A percentile compares a stretch with the other conserved stretches of the same genome.
These are phyloP conservation scores for Philereme transversata DNA, from an alignment of 2,888 invertebrate species.

Conservation along the genomic window DNA sequence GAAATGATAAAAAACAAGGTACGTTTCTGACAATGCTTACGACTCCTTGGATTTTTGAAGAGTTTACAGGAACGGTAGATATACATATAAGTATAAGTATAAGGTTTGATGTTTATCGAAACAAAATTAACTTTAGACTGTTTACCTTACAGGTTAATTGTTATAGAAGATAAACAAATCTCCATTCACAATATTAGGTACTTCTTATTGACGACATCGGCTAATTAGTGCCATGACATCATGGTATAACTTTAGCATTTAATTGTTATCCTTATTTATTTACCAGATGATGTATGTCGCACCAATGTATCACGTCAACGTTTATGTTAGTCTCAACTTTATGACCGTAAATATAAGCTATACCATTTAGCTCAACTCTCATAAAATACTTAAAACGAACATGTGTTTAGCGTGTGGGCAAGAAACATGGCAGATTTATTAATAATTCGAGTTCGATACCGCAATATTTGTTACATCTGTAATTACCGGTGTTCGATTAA, in stretches of 20 bases:
- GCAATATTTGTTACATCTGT: slow-evolving; percentile 29
- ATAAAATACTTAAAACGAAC: slow-evolving; percentile 16
- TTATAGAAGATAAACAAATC: slow-evolving; percentile 3
- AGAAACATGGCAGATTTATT: slow-evolving; percentile 14
- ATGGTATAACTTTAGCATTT: slow-evolving; percentile 24
- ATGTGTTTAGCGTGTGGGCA: slow-evolving; percentile 14
- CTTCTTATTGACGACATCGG: slow-evolving; percentile 6
- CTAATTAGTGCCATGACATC: slow-evolving; percentile 30
- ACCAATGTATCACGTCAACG: slow-evolving; percentile 24
- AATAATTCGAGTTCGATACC: slow-evolving; percentile 15
- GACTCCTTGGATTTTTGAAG: no score
- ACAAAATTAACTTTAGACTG: background rate
- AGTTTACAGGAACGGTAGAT: no score
- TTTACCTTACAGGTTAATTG: slow-evolving; percentile 7
- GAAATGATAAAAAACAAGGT: no score
- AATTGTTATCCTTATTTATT: slow-evolving; percentile 13
- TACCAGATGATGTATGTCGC: slow-evolving; percentile 17
- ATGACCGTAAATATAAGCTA: slow-evolving; percentile 15
- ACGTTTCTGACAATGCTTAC: no score
- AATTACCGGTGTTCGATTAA: slow-evolving; percentile 35
- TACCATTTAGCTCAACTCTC: slow-evolving; percentile 9
- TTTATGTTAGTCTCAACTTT: slow-evolving; percentile 25
- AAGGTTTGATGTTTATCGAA: background rate
- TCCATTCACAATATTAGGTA: background rate
- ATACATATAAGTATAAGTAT: no score